Percentiles rank a stretch among this genome's conserved stretches.
phyloP scores from a whole-genome alignment of 2,888 invertebrate species.

The Tetragonula carbonaria region DNA sequence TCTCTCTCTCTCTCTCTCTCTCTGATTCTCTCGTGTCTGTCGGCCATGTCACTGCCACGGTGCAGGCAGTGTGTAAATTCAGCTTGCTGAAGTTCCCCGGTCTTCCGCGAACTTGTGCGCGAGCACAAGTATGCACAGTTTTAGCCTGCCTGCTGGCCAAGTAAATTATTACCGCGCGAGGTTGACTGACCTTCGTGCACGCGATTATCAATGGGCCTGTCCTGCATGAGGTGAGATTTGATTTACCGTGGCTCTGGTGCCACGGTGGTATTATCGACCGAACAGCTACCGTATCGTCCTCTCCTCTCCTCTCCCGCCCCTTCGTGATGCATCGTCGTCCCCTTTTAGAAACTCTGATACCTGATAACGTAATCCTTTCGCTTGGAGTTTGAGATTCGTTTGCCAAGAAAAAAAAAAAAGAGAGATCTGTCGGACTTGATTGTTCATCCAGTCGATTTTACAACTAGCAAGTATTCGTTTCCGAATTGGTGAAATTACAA shows the following conservation, averaged over 20 bases:
- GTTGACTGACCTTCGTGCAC: conserved; percentile 58
- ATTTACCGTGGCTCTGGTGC: conserved; percentile 34
- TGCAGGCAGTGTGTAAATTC: conserved; percentile 48
- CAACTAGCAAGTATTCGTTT: no score
- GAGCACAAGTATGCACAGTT: conserved; percentile 31
- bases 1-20: conserved; percentile 31
- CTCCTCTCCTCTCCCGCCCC: neutral
- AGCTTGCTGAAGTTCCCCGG: conserved; percentile 46
- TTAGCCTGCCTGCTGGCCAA: conserved; percentile 33
- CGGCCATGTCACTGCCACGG: neutral
- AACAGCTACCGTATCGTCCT: neutral
- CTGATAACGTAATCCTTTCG: neutral
- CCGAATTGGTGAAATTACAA: no score
- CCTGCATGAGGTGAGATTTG: conserved; percentile 19
- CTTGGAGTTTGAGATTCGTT: neutral
- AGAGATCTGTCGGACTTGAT: no score
- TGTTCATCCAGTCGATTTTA: no score
- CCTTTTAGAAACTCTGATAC: neutral
- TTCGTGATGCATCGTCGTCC: neutral
- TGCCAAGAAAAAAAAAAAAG: no score
- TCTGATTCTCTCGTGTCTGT: neutral
- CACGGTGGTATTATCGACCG: neutral
- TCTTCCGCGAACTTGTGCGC: conserved; percentile 17
- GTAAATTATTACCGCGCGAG: conserved; percentile 45
- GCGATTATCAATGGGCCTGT: conserved; percentile 45